Evolutionary conservation across 1,140 invertebrate species (phyloP).

Genomic region (roundworm (Caenorhabditis elegans)): WBcel235 BX284605.5:5206001-5206500

Average conservation of each 20-base stretch:
- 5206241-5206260: background rate
- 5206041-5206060: too few relatives aligned
- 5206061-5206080: too few relatives aligned
- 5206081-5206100: too few relatives aligned
- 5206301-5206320: background rate
- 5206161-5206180: too few relatives aligned
- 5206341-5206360: conserved; percentile 3
- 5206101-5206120: too few relatives aligned
- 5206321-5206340: background rate
- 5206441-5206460: background rate
- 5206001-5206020: too few relatives aligned
- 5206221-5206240: too few relatives aligned
- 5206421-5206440: background rate
- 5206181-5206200: too few relatives aligned
- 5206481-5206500: background rate
- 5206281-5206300: background rate
- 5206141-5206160: too few relatives aligned
- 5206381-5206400: background rate
- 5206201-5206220: too few relatives aligned
- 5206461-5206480: background rate
- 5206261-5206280: background rate
- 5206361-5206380: background rate
- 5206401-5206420: background rate
- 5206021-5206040: too few relatives aligned
- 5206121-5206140: too few relatives aligned